These are phyloP conservation scores for Bradypus variegatus DNA, from an alignment of 2,797 vertebrate species.

Conservation along the genomic window DNA sequence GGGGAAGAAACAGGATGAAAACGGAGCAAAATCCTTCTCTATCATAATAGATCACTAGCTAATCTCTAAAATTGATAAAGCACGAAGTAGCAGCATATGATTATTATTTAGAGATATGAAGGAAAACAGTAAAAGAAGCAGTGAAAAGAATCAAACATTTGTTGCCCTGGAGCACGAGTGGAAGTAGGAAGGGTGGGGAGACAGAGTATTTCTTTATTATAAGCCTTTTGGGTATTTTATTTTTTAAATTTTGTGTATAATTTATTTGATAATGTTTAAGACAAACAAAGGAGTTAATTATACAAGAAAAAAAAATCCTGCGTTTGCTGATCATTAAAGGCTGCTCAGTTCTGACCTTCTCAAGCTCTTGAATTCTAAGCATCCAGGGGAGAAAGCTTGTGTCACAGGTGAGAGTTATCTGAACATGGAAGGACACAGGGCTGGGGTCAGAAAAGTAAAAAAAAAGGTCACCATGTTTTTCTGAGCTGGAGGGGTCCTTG, in stretches of 20 bases:
- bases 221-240: background rate
- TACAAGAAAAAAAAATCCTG: background rate
- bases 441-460: background rate
- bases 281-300: constrained; percentile 16
- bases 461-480: background rate
- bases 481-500: background rate
- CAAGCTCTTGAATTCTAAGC: constrained; percentile 20
- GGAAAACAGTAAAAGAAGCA: background rate
- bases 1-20: background rate
- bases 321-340: background rate
- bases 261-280: constrained; percentile 29
- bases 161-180: background rate
- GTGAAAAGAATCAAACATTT: background rate
- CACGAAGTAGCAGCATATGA: background rate
- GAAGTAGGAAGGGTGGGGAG: background rate
- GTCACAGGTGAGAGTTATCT: background rate
- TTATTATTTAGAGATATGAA: background rate
- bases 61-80: background rate
- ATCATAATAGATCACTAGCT: background rate
- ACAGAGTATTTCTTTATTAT: background rate
- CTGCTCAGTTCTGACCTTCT: background rate
- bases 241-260: background rate
- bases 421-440: background rate
- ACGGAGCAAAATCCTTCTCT: background rate
- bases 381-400: background rate